Base-by-base conservation (phyloP, 2,888 invertebrate genomes). In the Ormia ochracea region DNA sequence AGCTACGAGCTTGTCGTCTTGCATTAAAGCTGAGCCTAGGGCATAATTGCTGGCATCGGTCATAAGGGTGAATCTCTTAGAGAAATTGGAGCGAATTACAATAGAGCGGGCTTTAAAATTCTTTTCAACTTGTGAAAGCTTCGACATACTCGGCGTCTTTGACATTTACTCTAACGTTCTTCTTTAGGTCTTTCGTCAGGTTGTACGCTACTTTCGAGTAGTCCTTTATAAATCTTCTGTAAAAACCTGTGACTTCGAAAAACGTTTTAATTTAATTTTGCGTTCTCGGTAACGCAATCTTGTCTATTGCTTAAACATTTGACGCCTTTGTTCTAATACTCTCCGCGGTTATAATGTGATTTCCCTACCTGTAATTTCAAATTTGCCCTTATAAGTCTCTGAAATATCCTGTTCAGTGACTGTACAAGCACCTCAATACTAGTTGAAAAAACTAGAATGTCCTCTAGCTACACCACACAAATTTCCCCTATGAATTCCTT, bases 81-180 rank as follows among this genome's bases (percentile, higher is more conserved):
- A 38, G 43, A 83, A 82, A 58, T 82, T 45, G n/a, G 56, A 36
- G n/a, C n/a, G n/a, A n/a, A n/a, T n/a, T n/a, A n/a, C n/a, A n/a
- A 82, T 31, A 3, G 79, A 74, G n/a, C n/a, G n/a, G n/a, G n/a
- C 2, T 41, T 66, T n/a, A 66, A n/a, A 9, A 66, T 19, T 7
- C 5, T 31, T 6, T 66, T 54, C 0, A 54, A 19, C 31, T 54
- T 66, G 9, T 66, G 1, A 66, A 66, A 4, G 54, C n/a, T 9
- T 41, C 43, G 28, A 28, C 10, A 14, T 54, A 41, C 1, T 31
- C 19, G 0, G n/a, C 5, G 19, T 66, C 54, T 6, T 31, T 65
- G 1, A 65, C 12, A 38, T 52, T 66, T 3, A 41, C 10, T 41
- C 3, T 54, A 12, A 10, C 5, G 6, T 26, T 19, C 7, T 43